Base-by-base conservation (phyloP, 2,888 invertebrate species). In the Nemurella pictetii region DNA sequence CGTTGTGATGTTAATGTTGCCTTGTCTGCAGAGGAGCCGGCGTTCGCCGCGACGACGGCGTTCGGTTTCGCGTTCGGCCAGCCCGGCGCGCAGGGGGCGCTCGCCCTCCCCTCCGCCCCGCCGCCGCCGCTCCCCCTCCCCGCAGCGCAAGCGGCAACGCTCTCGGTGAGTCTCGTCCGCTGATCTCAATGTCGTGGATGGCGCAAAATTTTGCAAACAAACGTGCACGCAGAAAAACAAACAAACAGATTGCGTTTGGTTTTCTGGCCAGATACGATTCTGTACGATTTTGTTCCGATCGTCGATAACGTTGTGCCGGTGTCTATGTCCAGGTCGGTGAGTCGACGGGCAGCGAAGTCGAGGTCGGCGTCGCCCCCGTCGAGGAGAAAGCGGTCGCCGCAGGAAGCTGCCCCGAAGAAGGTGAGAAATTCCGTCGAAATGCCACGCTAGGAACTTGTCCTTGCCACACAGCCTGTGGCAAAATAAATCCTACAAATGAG, bases 71-170 rank as follows among this genome's bases (percentile, higher is more conserved):
- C 80, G 80, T 20, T 32, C 32, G n/a, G n/a, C 80, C 30, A 32
- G 32, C 32, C 80, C 80, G n/a, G 27, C 77, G 26, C 80, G 30
- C 5, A 29, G 80, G 5, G 2, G 32, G 2, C 27, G 72, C n/a
- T 80, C 80, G 0, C 80, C 80, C 25, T 80, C 80, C 26, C 80
- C 80, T 7, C 35, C 80, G n/a, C 3, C 80, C n/a, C 80, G 30
- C 25, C 30, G 32, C 32, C 15, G 75, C 36, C 29, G 85, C 25
- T 84, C 85, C 36, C 32, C 85, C n/a, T 84, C 85, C 9, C 85
- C 83, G 9, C 30, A 20, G 30, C 72, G 72, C 82, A 72, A 55
- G 82, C 28, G 72, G 0, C 29, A 55, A 20, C 82, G 26, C 28
- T 36, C 80, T 2, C 35, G 36, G 32, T 32, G 9, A 4, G 80